Base-by-base conservation (phyloP, 2,797 vertebrate species). In the Ispidina lecontei region DNA sequence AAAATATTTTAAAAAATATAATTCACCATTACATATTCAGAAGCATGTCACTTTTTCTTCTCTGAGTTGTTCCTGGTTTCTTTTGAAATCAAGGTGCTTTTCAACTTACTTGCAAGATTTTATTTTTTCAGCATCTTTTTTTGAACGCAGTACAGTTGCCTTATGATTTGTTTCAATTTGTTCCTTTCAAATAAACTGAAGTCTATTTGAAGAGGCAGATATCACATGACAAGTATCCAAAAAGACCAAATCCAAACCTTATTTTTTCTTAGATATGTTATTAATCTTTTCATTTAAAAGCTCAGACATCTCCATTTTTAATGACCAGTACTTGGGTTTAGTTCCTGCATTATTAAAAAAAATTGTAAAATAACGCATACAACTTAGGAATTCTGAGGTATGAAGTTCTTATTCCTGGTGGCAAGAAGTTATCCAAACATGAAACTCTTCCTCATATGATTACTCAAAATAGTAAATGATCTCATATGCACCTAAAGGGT, bases 201-300 rank as follows among this genome's bases (percentile, higher is more conserved):
- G 8, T 37, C 21, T 56, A 52, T 62, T 76, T 85, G 7, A 71
- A 75, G 55, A 51, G 18, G 13, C 23, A 80, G 23, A 49, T 80
- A 47, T 41, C 7, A 12, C 7, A 47, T 26, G 4, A 49, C 1
- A 0, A 12, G 9, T 56, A 35, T n/a, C 46, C 2, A 52, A 70
- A 60, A 64, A 64, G 18, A 7, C 4, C 23, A 70, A 56, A 79
- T 60, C 31, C 23, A 73, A 69, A 14, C 16, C 6, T 31, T 74
- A 17, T 28, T 35, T 52, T 72, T 68, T 52, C 28, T 73, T 60
- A 6, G 13, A 19, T 46, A 52, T 35, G 74, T 4, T 43, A 14
- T 31, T 69, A 4, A 59, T 13, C 6, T 64, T 33, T 69, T 63
- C 26, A 47, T 13, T 35, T 46, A 43, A 41, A 72, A 74, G 10